Conservation (phyloP, 2,113 vertebrate genomes). For the Hymenochirus boettgeri region DNA sequence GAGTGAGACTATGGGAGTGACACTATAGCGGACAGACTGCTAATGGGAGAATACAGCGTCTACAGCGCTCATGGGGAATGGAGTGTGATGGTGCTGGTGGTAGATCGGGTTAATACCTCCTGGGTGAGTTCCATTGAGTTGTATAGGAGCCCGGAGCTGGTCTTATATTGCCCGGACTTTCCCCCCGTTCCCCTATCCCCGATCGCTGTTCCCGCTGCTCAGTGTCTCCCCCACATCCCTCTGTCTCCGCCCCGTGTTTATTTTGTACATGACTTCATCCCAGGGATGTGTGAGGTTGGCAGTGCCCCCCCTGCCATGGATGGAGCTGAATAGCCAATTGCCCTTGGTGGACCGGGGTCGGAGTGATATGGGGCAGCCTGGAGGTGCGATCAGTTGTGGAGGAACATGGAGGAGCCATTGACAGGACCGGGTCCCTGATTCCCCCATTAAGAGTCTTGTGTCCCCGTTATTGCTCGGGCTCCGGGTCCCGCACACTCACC, state of each 20-base stretch:
- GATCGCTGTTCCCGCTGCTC: slow-evolving; percentile 9
- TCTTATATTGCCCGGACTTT: too few relatives aligned
- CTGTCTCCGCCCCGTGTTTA: slow-evolving; percentile 9
- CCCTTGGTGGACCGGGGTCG: too few relatives aligned
- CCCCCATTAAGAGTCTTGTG: too few relatives aligned
- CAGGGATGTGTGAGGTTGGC: slow-evolving; percentile 3
- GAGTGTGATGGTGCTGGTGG: not conserved
- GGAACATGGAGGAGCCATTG: not conserved
- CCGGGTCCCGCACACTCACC: too few relatives aligned
- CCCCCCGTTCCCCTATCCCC: slow-evolving; percentile 17
- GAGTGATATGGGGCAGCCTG: not conserved
- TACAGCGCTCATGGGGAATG: too few relatives aligned
- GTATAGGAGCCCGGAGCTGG: slow-evolving; percentile 22
- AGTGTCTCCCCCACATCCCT: not conserved
- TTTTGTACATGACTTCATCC: slow-evolving; percentile 21
- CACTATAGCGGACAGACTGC: too few relatives aligned
- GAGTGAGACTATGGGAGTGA: too few relatives aligned
- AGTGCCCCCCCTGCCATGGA: not conserved
- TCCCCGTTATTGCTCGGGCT: too few relatives aligned
- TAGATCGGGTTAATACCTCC: too few relatives aligned
- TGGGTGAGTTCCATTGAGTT: slow-evolving; percentile 23
- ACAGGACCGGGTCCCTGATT: too few relatives aligned
- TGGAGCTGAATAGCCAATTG: slow-evolving; percentile 8
- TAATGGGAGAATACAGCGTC: too few relatives aligned
- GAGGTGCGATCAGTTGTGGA: not conserved